These are phyloP conservation scores for Chaetophractus vellerosus DNA, from an alignment of 2,797 vertebrate species.

Conservation along the genomic window DNA sequence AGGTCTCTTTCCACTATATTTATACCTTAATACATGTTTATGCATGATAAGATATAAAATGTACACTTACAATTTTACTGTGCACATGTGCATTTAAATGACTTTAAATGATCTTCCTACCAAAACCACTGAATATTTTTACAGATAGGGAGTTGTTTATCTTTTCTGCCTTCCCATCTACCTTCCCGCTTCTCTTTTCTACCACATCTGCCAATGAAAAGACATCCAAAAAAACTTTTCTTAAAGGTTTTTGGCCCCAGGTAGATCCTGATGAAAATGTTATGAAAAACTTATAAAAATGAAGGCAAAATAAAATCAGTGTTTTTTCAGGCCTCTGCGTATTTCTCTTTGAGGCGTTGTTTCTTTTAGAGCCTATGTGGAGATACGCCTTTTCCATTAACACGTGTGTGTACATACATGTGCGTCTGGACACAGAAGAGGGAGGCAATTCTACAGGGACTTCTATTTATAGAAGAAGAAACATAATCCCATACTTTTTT, in stretches of 20 bases:
- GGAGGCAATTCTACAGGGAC: not conserved
- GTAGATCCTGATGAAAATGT: not conserved
- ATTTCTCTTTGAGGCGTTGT: not conserved
- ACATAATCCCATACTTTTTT: not conserved
- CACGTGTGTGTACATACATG: too few relatives aligned
- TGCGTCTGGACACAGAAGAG: not conserved
- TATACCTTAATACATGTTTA: not conserved
- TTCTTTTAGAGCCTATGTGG: not conserved
- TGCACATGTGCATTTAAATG: not conserved
- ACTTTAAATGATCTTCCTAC: not conserved
- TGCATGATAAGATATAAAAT: not conserved
- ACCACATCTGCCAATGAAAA: not conserved
- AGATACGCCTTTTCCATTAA: not conserved
- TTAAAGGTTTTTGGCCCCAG: not conserved
- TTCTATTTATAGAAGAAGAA: constrained; percentile 69
- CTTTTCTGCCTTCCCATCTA: not conserved
- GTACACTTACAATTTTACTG: not conserved
- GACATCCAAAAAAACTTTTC: not conserved
- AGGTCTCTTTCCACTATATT: not conserved
- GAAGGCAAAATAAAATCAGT: not conserved
- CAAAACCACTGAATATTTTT: not conserved
- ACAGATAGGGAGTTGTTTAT: not conserved
- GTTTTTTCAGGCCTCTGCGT: not conserved
- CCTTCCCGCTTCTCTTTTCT: not conserved
- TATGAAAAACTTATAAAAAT: not conserved